Evolutionary conservation across 2,888 invertebrate genomes (phyloP).

Genomic region (Byasa hedistus): DNA sequence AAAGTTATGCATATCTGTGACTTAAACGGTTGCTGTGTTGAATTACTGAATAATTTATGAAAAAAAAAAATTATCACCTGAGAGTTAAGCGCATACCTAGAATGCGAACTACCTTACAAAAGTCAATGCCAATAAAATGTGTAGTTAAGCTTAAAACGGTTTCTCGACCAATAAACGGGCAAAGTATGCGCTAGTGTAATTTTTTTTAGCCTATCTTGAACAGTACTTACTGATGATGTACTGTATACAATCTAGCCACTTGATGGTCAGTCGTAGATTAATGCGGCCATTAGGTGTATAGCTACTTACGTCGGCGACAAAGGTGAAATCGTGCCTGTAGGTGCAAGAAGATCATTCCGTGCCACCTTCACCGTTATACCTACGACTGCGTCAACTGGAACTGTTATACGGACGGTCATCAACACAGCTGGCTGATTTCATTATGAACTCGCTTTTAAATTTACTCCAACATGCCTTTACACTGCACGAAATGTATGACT

Average conservation of each 20-base stretch:
- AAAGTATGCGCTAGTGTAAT: conserved; percentile 3
- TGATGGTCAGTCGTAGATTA: conserved; percentile 49
- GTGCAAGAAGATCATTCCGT: conserved; percentile 40
- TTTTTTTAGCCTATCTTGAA: conserved; percentile 22
- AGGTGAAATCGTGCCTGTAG: conserved; percentile 53
- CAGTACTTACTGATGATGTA: conserved; percentile 30
- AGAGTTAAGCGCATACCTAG: conserved; percentile 15
- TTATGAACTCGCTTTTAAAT: neutral
- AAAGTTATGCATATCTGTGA: conserved; percentile 1
- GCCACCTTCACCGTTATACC: conserved; percentile 21
- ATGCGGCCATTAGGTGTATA: conserved; percentile 47
- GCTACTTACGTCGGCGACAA: conserved; percentile 46
- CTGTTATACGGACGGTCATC: neutral
- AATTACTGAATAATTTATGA: conserved; percentile 1
- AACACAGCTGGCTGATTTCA: neutral
- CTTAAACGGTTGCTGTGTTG: conserved; percentile 5
- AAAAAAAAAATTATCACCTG: neutral
- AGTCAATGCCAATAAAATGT: conserved; percentile 15
- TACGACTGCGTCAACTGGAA: conserved; percentile 7
- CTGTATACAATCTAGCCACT: conserved; percentile 41
- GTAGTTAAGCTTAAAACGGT: conserved; percentile 8
- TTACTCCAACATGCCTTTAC: neutral
- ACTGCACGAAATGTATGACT: too few species aligned
- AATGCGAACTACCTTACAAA: conserved; percentile 19
- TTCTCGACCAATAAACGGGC: conserved; percentile 12